Conservation (phyloP, 2,113 vertebrate species). For the Anguilla japonica region DNA sequence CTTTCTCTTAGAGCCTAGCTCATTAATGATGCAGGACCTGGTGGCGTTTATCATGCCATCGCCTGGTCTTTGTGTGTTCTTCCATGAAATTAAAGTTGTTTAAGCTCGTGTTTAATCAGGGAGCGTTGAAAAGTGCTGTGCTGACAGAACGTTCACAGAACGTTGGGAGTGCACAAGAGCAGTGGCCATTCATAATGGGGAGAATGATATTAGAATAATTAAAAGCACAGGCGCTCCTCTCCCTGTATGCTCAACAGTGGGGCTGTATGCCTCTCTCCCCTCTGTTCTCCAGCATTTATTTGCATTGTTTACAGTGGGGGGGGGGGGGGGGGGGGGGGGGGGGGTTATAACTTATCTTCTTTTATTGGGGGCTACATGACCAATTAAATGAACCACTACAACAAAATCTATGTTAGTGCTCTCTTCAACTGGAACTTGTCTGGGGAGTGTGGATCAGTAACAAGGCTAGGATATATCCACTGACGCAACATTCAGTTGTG, state of each 20-base stretch:
- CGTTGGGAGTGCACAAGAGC: constrained; percentile 30
- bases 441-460: not conserved
- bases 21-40: constrained; percentile 33
- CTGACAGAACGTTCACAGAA: constrained; percentile 56
- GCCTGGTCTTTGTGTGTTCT: constrained; percentile 68
- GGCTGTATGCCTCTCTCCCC: not conserved
- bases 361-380: constrained; percentile 46
- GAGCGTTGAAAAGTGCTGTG: constrained; percentile 67
- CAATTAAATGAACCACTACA: constrained; percentile 55
- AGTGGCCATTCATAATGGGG: constrained; percentile 22
- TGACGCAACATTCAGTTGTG: not conserved
- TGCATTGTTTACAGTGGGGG: constrained; percentile 49
- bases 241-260: not conserved
- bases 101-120: constrained; percentile 73
- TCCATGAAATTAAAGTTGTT: constrained; percentile 75
- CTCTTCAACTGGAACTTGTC: not conserved
- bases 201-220: constrained; percentile 50
- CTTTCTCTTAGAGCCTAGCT: constrained; percentile 23
- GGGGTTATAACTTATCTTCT: constrained; percentile 49
- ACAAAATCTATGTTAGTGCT: constrained; percentile 18
- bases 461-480: not conserved
- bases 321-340: constrained; percentile 33
- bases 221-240: constrained; percentile 28
- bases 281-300: constrained; percentile 39
- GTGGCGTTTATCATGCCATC: constrained; percentile 30